Percentiles rank a stretch among this genome's conserved stretches.
Conservation (phyloP, 2,888 invertebrate species). For the Sarcophaga variegata region DNA sequence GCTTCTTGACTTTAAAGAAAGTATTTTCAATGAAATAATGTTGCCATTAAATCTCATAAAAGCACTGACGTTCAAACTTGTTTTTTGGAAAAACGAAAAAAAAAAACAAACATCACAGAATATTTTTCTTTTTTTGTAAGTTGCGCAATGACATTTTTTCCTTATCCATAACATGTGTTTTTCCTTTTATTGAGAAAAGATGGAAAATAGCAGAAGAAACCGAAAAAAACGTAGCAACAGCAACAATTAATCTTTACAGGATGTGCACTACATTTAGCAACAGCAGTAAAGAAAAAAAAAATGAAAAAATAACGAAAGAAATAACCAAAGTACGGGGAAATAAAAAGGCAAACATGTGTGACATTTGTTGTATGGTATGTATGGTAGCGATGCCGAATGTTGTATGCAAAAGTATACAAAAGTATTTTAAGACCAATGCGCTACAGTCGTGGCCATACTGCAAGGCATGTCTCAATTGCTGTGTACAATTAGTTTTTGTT, state of each 20-base stretch:
- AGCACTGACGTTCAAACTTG: neutral
- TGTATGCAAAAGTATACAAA: neutral
- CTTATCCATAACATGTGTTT: conserved; percentile 58
- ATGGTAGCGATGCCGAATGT: conserved; percentile 10
- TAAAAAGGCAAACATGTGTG: conserved; percentile 40
- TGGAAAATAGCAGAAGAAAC: neutral
- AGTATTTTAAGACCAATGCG: neutral
- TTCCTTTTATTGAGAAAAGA: conserved; percentile 21
- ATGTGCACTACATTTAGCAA: conserved; percentile 65
- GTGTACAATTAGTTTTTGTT: conserved; percentile 12
- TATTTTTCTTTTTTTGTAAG: neutral
- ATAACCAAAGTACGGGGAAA: conserved; percentile 8
- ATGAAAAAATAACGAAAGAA: conserved; percentile 25
- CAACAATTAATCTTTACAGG: conserved; percentile 69
- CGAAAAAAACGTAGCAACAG: conserved; percentile 18
- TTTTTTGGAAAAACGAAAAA: neutral
- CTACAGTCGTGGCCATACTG: too few relatives aligned
- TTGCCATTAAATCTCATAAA: neutral
- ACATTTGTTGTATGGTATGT: conserved; percentile 49
- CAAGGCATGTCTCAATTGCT: too few relatives aligned
- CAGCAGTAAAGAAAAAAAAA: conserved; percentile 37
- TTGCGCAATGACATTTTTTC: conserved; percentile 28
- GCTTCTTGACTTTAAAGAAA: neutral
- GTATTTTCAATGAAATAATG: neutral
- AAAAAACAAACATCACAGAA: neutral